Conservation (phyloP, 2,888 invertebrate species). For the Lepidochrysops patricia region DNA sequence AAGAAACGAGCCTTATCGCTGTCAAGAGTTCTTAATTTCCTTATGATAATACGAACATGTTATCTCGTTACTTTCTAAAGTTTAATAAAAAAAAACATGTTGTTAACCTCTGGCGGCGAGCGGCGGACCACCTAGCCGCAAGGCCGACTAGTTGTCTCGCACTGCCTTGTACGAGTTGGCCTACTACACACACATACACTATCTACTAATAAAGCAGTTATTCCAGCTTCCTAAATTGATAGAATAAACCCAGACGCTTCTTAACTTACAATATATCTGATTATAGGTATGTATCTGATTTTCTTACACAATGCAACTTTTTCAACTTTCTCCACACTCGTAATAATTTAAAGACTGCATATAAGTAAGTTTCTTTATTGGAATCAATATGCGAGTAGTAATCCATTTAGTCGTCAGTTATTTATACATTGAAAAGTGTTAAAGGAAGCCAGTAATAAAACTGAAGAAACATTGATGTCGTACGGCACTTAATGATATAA, state of each 20-base stretch:
- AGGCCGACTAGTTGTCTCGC: constrained; percentile 57
- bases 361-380: not conserved
- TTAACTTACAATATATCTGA: too few relatives aligned
- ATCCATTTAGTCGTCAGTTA: constrained; percentile 2
- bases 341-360: not conserved
- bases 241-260: not conserved
- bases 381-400: not conserved
- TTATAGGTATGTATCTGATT: too few relatives aligned
- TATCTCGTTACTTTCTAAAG: constrained; percentile 69
- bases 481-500: constrained; percentile 21
- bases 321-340: not conserved
- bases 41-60: constrained; percentile 40
- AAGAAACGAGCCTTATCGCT: constrained; percentile 12
- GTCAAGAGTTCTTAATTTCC: constrained; percentile 28
- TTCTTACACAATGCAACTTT: not conserved
- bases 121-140: constrained; percentile 44
- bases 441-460: constrained; percentile 15
- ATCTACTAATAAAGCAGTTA: not conserved
- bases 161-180: constrained; percentile 27
- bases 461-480: constrained; percentile 18
- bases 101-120: constrained; percentile 70
- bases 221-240: not conserved
- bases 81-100: constrained; percentile 62
- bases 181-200: constrained; percentile 21
- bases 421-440: constrained; percentile 11